A percentile compares a stretch with the other conserved stretches of the same genome.
Conservation (phyloP, 2,888 invertebrate species). For the Gymnoscelis rufifasciata region DNA sequence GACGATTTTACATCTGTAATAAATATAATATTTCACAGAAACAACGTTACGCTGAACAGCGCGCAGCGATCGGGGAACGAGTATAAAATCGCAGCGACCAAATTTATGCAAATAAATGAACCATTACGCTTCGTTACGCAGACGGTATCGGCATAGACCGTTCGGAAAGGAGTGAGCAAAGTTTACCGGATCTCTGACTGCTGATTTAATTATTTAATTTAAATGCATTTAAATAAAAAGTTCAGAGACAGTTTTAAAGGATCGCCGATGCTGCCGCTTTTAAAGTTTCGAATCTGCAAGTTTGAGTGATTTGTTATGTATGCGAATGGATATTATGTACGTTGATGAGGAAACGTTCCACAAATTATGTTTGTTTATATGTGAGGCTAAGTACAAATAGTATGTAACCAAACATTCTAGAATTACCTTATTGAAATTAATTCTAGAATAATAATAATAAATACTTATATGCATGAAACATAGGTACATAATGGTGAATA, state of each 20-base stretch:
- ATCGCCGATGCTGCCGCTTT: background rate
- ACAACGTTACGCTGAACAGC: constrained; percentile 8
- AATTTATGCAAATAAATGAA: constrained; percentile 73
- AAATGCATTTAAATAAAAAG: constrained; percentile 23
- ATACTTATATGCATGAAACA: too few relatives aligned
- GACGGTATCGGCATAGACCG: constrained; percentile 55
- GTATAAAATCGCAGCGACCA: constrained; percentile 59
- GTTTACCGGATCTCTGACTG: constrained; percentile 51
- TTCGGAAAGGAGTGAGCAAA: constrained; percentile 58
- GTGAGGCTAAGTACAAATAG: too few relatives aligned
- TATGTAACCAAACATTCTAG: too few relatives aligned
- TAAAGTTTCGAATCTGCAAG: background rate
- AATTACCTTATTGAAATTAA: too few relatives aligned
- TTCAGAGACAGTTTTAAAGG: constrained; percentile 3
- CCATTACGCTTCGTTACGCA: constrained; percentile 68
- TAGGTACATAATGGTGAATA: too few relatives aligned
- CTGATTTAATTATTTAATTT: constrained; percentile 47
- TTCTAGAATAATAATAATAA: too few relatives aligned
- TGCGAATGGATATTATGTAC: too few relatives aligned
- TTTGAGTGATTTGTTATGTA: background rate
- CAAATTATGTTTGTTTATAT: too few relatives aligned
- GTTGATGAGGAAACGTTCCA: too few relatives aligned
- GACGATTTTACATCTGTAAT: constrained; percentile 9
- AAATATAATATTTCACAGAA: constrained; percentile 11
- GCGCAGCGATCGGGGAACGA: constrained; percentile 25